phyloP scores from a whole-genome alignment of 2,113 vertebrate species.

The Protobothrops flavoviridis region DNA sequence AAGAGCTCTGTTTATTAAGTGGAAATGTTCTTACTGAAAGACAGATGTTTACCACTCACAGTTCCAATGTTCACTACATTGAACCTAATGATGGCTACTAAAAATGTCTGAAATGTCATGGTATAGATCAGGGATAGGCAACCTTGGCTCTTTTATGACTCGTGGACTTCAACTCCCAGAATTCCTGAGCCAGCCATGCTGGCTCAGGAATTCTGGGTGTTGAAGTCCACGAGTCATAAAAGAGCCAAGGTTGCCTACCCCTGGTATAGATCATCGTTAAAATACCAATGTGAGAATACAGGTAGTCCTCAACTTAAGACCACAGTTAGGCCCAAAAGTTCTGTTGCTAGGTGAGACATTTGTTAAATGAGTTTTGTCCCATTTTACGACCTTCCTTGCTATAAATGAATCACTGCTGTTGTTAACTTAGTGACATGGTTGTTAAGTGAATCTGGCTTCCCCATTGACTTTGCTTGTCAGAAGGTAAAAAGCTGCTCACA shows the following conservation, averaged over 20 bases:
- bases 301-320: neutral
- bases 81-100: neutral
- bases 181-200: too few relatives aligned
- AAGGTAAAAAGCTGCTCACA: neutral
- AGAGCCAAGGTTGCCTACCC: too few relatives aligned
- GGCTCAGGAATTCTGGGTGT: too few relatives aligned
- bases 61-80: neutral
- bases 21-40: neutral
- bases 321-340: neutral
- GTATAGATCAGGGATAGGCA: neutral
- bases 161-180: too few relatives aligned
- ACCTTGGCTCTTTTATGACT: too few relatives aligned
- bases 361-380: neutral
- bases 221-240: too few relatives aligned
- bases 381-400: neutral
- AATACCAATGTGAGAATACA: neutral
- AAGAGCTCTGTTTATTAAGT: neutral
- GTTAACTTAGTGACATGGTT: neutral
- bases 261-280: neutral
- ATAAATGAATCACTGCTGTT: neutral
- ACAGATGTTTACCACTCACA: neutral
- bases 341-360: neutral
- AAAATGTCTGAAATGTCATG: neutral
- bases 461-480: neutral
- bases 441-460: neutral